phyloP scores from a whole-genome alignment of 2,113 vertebrate genomes.

The Sorex fumeus region DNA sequence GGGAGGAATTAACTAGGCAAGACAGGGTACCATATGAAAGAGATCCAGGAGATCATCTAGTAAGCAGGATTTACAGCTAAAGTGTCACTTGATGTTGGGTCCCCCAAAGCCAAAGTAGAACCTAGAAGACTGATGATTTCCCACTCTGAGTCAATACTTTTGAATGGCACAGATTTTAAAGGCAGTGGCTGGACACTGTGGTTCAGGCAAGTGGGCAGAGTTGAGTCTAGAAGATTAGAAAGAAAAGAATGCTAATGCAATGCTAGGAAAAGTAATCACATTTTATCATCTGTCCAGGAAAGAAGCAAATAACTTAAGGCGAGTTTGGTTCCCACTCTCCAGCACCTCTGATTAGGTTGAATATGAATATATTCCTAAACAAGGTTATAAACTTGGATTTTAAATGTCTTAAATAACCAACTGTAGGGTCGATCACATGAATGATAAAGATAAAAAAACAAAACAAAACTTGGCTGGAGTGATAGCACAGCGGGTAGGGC shows the following conservation, averaged over 20 bases:
- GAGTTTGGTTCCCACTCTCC: too few relatives aligned
- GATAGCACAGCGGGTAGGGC: too few relatives aligned
- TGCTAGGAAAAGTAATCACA: conserved; percentile 6
- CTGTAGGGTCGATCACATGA: neutral
- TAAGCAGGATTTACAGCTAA: neutral
- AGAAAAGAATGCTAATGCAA: conserved; percentile 12
- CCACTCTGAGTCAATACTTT: neutral
- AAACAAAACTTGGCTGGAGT: too few relatives aligned
- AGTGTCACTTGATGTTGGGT: conserved; percentile 29
- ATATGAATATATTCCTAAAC: conserved; percentile 14
- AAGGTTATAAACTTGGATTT: conserved; percentile 3
- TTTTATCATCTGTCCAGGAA: neutral
- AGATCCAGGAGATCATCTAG: neutral
- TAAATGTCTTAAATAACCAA: conserved; percentile 32
- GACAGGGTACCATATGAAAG: conserved; percentile 15
- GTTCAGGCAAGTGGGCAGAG: neutral
- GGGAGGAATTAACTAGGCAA: conserved; percentile 50
- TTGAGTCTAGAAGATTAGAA: conserved; percentile 16
- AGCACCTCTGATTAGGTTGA: too few relatives aligned
- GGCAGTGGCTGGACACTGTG: neutral
- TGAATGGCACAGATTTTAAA: conserved; percentile 10
- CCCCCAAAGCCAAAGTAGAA: neutral
- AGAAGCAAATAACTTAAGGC: neutral
- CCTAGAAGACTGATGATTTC: conserved; percentile 40
- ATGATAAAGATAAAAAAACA: too few relatives aligned